Conservation (phyloP, 2,888 invertebrate species). For the Drosophila birchii region DNA sequence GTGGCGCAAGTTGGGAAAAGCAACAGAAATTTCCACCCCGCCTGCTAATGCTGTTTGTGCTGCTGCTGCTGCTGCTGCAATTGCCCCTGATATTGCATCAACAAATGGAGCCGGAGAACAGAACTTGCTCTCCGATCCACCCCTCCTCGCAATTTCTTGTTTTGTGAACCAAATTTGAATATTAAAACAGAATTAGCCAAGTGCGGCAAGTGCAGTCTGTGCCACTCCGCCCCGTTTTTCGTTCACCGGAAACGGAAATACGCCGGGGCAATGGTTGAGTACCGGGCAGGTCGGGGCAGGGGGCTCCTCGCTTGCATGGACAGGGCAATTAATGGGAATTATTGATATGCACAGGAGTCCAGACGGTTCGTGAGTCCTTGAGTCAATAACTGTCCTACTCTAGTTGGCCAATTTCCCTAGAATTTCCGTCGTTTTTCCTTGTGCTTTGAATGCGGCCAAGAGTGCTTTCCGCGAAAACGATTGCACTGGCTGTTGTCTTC, state of each 20-base stretch:
- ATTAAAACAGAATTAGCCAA: constrained; percentile 73
- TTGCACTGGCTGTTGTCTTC: constrained; percentile 44
- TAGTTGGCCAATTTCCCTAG: constrained; percentile 31
- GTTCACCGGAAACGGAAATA: constrained; percentile 73
- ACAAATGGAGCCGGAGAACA: constrained; percentile 28
- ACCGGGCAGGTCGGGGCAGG: background rate
- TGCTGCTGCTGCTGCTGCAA: constrained; percentile 15
- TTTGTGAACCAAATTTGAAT: constrained; percentile 69
- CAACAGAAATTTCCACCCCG: constrained; percentile 27
- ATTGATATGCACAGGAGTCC: constrained; percentile 27
- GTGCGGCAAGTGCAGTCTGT: constrained; percentile 63
- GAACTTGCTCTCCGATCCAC: background rate
- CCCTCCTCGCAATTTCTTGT: constrained; percentile 33
- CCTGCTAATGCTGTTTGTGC: constrained; percentile 1
- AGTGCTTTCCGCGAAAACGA: constrained; percentile 60
- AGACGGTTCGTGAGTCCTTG: constrained; percentile 24
- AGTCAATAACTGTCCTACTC: constrained; percentile 43
- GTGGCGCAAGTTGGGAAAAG: constrained; percentile 57
- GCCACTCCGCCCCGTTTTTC: constrained; percentile 11
- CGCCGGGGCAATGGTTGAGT: constrained; percentile 5
- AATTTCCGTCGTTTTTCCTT: constrained; percentile 41
- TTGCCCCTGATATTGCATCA: constrained; percentile 39
- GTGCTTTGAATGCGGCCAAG: constrained; percentile 45
- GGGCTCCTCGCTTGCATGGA: constrained; percentile 14
- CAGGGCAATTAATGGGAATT: constrained; percentile 46